A percentile compares a stretch with the other conserved stretches of the same genome.
Evolutionary conservation across 1,140 invertebrate genomes (phyloP).

Genomic region (Thaumatotibia leucotreta): DNA sequence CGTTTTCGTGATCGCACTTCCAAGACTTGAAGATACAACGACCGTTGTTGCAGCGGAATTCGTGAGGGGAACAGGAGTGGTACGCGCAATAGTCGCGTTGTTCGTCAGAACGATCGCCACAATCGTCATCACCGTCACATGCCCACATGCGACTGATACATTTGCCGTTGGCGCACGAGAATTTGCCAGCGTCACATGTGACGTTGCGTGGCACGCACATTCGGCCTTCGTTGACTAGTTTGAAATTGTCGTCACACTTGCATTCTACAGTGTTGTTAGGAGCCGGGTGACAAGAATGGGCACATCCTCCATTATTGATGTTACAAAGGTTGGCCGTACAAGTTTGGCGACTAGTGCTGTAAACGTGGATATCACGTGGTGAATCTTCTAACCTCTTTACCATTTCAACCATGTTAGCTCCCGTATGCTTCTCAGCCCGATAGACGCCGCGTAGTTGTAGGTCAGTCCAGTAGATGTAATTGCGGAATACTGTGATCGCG

Average conservation of each 20-base stretch:
- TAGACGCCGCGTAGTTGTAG: conserved; percentile 96
- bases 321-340: conserved; percentile 92
- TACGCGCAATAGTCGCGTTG: conserved; percentile 94
- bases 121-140: conserved; percentile 97
- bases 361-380: conserved; percentile 94
- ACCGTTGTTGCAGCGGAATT: conserved; percentile 96
- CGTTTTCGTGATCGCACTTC: conserved; percentile 97
- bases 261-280: conserved; percentile 90
- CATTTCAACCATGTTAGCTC: conserved; percentile 95
- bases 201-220: conserved; percentile 94
- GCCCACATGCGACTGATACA: conserved; percentile 98
- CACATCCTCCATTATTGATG: conserved; percentile 97
- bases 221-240: conserved; percentile 93
- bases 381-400: conserved; percentile 94
- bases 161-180: conserved; percentile 95
- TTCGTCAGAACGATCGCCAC: conserved; percentile 96
- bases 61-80: conserved; percentile 94
- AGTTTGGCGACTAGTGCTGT: conserved; percentile 86
- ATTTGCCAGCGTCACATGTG: conserved; percentile 92
- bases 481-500: conserved; percentile 93
- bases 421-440: conserved; percentile 97
- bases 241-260: conserved; percentile 89
- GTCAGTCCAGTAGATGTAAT: conserved; percentile 99
- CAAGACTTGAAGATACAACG: conserved; percentile 96
- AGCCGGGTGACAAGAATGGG: conserved; percentile 94